Conservation (phyloP, 2,113 vertebrate species). For the Emydocephalus ijimae region DNA sequence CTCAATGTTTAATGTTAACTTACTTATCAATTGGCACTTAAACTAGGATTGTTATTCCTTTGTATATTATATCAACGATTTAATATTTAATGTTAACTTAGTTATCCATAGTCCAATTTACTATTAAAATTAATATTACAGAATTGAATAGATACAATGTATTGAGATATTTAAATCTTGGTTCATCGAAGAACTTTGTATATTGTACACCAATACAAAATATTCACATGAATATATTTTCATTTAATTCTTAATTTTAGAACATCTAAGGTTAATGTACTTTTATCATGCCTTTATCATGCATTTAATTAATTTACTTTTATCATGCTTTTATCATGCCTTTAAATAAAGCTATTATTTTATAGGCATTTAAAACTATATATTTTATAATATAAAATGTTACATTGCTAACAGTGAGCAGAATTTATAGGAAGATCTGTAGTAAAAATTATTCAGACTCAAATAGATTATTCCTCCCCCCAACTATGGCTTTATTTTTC, state of each 20-base stretch:
- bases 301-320: neutral
- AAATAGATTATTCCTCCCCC: neutral
- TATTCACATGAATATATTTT: neutral
- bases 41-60: neutral
- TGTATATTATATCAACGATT: neutral
- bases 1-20: neutral
- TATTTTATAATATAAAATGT: neutral
- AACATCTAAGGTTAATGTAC: neutral
- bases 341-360: neutral
- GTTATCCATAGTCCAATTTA: neutral
- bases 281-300: neutral
- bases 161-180: neutral
- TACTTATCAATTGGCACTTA: neutral
- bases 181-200: neutral
- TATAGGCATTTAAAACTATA: neutral
- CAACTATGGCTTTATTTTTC: neutral
- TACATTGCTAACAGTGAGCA: neutral
- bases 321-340: neutral
- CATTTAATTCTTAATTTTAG: neutral
- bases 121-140: neutral
- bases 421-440: neutral
- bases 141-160: neutral
- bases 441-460: neutral
- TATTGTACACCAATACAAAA: neutral
- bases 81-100: neutral